Evolutionary conservation across 2,797 vertebrate species (phyloP).

Genomic region (Thamnophis elegans): DNA sequence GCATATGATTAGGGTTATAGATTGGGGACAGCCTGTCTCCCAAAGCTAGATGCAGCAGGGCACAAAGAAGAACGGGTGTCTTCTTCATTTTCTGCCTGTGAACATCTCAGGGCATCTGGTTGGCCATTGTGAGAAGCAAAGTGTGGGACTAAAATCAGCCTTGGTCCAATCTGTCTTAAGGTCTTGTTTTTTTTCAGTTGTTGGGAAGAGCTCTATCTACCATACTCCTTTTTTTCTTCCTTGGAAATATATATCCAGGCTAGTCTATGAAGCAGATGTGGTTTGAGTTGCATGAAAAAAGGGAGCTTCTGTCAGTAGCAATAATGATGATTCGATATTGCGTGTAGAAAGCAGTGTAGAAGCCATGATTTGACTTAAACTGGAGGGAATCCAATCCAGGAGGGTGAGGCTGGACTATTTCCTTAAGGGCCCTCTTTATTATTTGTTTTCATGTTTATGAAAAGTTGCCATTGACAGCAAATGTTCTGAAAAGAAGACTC

Average conservation of each 20-base stretch:
- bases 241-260: background rate
- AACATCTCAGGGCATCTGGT: background rate
- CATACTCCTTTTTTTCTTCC: background rate
- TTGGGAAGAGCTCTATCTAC: background rate
- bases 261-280: background rate
- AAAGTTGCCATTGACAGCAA: background rate
- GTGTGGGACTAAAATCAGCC: background rate
- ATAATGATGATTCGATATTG: no score
- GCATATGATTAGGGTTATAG: background rate
- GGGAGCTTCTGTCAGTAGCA: background rate
- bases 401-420: background rate
- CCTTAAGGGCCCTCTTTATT: background rate
- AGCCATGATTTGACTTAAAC: background rate
- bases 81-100: background rate
- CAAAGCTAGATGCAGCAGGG: background rate
- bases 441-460: background rate
- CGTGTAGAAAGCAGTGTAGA: background rate
- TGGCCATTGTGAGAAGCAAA: background rate
- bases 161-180: background rate
- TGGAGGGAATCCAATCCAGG: background rate
- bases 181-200: background rate
- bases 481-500: background rate
- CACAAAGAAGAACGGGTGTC: background rate
- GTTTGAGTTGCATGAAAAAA: background rate
- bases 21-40: background rate